Evolutionary conservation across 2,113 vertebrate species (phyloP).

Genomic region (Melanerpes aurifrons): DNA sequence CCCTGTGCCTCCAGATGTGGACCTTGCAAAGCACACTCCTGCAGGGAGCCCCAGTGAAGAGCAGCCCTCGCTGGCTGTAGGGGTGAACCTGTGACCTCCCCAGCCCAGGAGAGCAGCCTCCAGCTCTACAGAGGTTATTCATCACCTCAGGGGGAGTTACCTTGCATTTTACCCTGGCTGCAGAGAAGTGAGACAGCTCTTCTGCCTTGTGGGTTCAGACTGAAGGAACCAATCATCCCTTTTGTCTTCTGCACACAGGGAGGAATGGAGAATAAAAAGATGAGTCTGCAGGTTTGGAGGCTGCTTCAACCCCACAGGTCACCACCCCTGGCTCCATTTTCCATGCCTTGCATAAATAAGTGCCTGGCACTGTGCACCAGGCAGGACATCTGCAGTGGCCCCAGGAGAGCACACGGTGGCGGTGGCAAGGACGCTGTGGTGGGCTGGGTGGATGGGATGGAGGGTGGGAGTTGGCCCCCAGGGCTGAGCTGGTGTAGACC

Average conservation of each 20-base stretch:
- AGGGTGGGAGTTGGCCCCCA: neutral
- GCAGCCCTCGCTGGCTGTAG: neutral
- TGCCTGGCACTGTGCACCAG: fast-evolving
- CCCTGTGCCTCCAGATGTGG: neutral
- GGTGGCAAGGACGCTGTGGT: neutral
- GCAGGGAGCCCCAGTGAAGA: neutral
- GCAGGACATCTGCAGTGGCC: neutral
- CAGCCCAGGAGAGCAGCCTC: neutral
- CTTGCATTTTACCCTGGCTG: neutral
- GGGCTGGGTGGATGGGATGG: neutral
- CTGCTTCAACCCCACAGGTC: neutral
- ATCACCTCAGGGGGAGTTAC: neutral
- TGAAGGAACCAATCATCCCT: neutral
- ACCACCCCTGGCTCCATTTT: neutral
- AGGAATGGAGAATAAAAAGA: neutral
- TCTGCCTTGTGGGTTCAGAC: neutral
- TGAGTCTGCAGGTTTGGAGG: neutral
- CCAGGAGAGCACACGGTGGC: neutral
- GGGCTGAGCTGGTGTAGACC: neutral
- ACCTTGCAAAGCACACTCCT: neutral
- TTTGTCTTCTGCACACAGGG: neutral
- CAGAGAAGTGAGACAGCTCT: neutral
- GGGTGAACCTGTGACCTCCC: neutral
- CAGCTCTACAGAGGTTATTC: neutral
- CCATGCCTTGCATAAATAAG: neutral